Percentiles rank a stretch among this genome's conserved stretches.
phyloP scores from a whole-genome alignment of 2,888 invertebrate species.

The Rhodophaea formosa region DNA sequence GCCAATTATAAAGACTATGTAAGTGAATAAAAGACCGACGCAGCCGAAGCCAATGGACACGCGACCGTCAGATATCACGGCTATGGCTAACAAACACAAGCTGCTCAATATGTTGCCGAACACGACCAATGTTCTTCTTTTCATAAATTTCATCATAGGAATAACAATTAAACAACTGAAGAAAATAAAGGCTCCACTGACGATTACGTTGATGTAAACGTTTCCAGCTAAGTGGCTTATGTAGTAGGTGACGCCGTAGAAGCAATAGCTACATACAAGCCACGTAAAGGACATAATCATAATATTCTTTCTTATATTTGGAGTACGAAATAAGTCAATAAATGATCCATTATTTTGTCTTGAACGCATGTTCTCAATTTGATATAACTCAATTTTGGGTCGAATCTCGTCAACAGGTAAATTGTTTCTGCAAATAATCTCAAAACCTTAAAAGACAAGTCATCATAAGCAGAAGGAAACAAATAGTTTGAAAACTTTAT shows the following conservation, averaged over 20 bases:
- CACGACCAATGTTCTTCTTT: conserved; percentile 83
- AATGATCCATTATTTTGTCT: conserved; percentile 65
- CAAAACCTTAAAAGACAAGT: too few species aligned
- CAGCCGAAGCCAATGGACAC: conserved; percentile 83
- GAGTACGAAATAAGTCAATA: conserved; percentile 84
- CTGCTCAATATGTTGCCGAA: conserved; percentile 81
- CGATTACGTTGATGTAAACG: conserved; percentile 89
- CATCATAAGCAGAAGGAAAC: background rate
- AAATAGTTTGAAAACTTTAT: background rate
- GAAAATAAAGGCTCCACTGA: conserved; percentile 84
- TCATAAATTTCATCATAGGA: conserved; percentile 83
- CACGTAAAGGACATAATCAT: conserved; percentile 87
- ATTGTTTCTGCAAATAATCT: conserved; percentile 52
- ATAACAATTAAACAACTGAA: conserved; percentile 81
- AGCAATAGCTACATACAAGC: conserved; percentile 87
- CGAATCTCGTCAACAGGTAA: conserved; percentile 65
- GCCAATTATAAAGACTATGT: conserved; percentile 88
- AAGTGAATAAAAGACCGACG: conserved; percentile 88
- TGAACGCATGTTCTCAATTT: conserved; percentile 39
- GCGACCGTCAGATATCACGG: conserved; percentile 70
- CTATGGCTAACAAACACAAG: conserved; percentile 81
- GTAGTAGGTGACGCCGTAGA: conserved; percentile 90
- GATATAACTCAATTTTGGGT: conserved; percentile 55
- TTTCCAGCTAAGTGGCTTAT: conserved; percentile 88
- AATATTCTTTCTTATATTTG: conserved; percentile 85